Evolutionary conservation across 2,888 invertebrate genomes (phyloP).

Genomic region (Cephalotes varians): DNA sequence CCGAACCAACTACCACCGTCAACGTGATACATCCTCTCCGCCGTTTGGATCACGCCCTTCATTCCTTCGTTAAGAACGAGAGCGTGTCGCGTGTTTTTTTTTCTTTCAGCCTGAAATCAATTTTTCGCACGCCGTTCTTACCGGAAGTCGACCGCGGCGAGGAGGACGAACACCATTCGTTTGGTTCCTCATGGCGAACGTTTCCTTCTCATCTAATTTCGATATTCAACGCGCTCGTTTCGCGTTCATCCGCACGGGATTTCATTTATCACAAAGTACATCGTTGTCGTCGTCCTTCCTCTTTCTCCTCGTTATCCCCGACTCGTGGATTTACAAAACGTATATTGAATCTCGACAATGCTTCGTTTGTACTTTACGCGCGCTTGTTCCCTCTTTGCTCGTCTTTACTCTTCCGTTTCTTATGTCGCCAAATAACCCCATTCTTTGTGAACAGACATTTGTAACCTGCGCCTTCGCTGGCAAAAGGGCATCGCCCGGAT

Average conservation of each 20-base stretch:
- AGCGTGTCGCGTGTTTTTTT: not conserved
- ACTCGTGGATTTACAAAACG: slow-evolving; percentile 46
- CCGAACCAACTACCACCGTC: not conserved
- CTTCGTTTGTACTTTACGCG: slow-evolving; percentile 21
- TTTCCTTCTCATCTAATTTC: slow-evolving; percentile 30
- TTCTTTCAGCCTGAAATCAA: slow-evolving; percentile 27
- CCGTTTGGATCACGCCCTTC: not conserved
- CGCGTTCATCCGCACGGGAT: slow-evolving; percentile 10
- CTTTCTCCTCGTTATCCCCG: slow-evolving; percentile 15
- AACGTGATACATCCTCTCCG: not conserved
- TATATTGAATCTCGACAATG: slow-evolving; percentile 60
- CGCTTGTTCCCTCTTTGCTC: slow-evolving; percentile 15
- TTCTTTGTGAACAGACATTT: slow-evolving; percentile 22
- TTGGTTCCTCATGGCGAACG: not conserved
- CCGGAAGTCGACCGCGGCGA: not conserved
- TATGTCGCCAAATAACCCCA: slow-evolving; percentile 22
- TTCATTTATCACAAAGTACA: slow-evolving; percentile 57
- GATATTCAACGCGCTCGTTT: slow-evolving; percentile 50
- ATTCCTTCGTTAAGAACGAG: not conserved
- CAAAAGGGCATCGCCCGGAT: slow-evolving; percentile 15
- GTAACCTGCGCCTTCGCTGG: slow-evolving; percentile 13
- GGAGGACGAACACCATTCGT: slow-evolving; percentile 20
- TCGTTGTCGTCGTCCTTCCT: not conserved
- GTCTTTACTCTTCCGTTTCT: slow-evolving; percentile 1
- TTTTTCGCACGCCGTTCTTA: not conserved